Evolutionary conservation across 2,113 vertebrate genomes (phyloP), one percentile per base, ranked within the genome.

Genomic region (Tricholaema leucomelas): DNA sequence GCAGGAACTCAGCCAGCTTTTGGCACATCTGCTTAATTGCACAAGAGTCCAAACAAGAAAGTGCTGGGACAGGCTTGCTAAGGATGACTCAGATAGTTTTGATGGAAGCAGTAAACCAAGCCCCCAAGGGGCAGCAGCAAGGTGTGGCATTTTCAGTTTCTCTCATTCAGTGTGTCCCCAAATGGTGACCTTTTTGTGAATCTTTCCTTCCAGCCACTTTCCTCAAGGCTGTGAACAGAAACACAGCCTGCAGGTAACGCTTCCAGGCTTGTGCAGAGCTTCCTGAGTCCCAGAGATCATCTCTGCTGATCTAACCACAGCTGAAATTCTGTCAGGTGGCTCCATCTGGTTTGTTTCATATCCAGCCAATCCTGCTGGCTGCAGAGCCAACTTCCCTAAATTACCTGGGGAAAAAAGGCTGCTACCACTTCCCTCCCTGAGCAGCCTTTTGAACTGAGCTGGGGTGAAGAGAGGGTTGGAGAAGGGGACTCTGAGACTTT

Each of bases 21-120:
- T 72, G 77, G 73, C 80, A 78, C 87, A 85, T 52, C 56, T 88
- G 56, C 44, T 80, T 88, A 38, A 77, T 91, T 90, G 30, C 80
- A 67, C 80, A 71, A 63, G 42, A 56, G 46, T 56, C 78, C 24
- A 81, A 94, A 60, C 20, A 56, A 31, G 67, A 69, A 85, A 73
- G 12, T 16, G 76, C 70, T 85, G 83, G 73, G 66, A 27, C 5
- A 13, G 76, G 65, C 73, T 86, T 88, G 88, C 83, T 70, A 69
- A 15, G 44, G n/a, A 31, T 95, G 93, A 91, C 88, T 96, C 90
- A 78, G 85, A 35, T n/a, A 17, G 38, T 77, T 91, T 50, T 74
- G 60, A 30, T 19, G 48, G 9, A 18, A 87, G 81, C 60, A 87
- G 33, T 7, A 71, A 58, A 61, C n/a, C 81, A 66, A 60, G 93